Evolutionary conservation across 64 coral and sea anemone species (phyloP).

Genomic region (Actinia tenebrosa): DNA sequence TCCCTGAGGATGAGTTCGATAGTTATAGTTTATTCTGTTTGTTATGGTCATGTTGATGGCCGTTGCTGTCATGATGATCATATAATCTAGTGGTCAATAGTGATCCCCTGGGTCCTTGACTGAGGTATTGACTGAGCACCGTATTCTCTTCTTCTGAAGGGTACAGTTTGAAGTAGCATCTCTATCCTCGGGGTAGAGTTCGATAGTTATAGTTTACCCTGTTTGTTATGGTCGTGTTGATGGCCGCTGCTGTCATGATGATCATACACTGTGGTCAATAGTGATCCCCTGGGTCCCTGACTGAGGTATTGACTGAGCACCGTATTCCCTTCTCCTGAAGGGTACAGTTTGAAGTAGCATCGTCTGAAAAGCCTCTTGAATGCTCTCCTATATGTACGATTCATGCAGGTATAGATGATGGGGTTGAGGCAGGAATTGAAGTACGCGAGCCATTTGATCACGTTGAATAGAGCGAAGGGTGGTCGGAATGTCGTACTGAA

Average conservation of each 20-base stretch:
- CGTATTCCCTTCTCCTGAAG: neutral
- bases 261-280: constrained; percentile 17
- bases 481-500: constrained; percentile 13
- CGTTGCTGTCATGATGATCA: neutral
- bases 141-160: neutral
- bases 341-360: constrained; percentile 18
- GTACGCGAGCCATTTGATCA: constrained; percentile 83
- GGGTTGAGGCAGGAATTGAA: constrained; percentile 87
- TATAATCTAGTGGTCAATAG: constrained; percentile 3
- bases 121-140: too few species aligned
- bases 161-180: constrained; percentile 21
- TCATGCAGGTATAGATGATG: constrained; percentile 82
- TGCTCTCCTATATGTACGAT: constrained; percentile 64
- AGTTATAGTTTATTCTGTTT: neutral
- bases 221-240: neutral
- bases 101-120: neutral
- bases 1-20: neutral
- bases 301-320: constrained; percentile 8
- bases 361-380: constrained; percentile 65
- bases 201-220: neutral
- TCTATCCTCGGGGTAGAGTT: neutral
- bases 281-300: constrained; percentile 1
- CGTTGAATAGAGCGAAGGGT: constrained; percentile 33
- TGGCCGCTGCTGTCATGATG: neutral
- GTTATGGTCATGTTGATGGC: neutral